Conservation (phyloP, 2,797 vertebrate species). For the Pampus argenteus region DNA sequence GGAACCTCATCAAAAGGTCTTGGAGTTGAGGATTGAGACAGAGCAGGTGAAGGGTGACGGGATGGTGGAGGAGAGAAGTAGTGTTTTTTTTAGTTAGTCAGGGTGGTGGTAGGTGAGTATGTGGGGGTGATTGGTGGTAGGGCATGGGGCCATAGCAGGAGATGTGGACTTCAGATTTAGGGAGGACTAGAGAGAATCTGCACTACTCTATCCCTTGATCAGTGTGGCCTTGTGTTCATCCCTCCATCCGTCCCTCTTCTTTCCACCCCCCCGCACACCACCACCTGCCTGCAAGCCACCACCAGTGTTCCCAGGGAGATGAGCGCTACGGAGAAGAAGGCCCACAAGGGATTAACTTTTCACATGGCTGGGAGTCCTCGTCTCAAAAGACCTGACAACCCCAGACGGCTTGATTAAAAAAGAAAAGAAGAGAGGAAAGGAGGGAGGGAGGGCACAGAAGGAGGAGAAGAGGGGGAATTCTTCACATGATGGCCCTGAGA, state of each 20-base stretch:
- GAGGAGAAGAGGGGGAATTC: slow-evolving; percentile 82
- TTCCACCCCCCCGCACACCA: slow-evolving; percentile 46
- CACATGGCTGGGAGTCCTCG: slow-evolving; percentile 90
- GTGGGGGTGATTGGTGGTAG: slow-evolving; percentile 7
- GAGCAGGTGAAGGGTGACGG: slow-evolving; percentile 49
- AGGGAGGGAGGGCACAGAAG: slow-evolving; percentile 65
- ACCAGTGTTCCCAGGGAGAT: slow-evolving; percentile 90
- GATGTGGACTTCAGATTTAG: slow-evolving; percentile 49
- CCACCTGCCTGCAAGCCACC: slow-evolving; percentile 80
- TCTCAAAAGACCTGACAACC: slow-evolving; percentile 91
- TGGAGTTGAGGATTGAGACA: slow-evolving; percentile 65
- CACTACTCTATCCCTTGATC: slow-evolving; percentile 43
- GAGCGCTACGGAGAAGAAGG: slow-evolving; percentile 85
- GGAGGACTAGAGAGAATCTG: slow-evolving; percentile 29
- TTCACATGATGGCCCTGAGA: slow-evolving; percentile 88
- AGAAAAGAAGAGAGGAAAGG: slow-evolving; percentile 82
- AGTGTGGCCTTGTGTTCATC: slow-evolving; percentile 69
- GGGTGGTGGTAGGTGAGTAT: neutral
- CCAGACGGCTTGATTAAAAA: slow-evolving; percentile 92
- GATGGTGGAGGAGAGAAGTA: slow-evolving; percentile 15
- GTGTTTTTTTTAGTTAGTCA: slow-evolving; percentile 8
- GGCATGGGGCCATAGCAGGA: slow-evolving; percentile 32
- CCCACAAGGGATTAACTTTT: slow-evolving; percentile 90
- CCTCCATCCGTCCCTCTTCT: slow-evolving; percentile 55
- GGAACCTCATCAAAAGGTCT: slow-evolving; percentile 80